A percentile compares a stretch with the other conserved stretches of the same genome.
phyloP scores from a whole-genome alignment of 1,140 invertebrate genomes.

The Proctacanthus coquilletti region DNA sequence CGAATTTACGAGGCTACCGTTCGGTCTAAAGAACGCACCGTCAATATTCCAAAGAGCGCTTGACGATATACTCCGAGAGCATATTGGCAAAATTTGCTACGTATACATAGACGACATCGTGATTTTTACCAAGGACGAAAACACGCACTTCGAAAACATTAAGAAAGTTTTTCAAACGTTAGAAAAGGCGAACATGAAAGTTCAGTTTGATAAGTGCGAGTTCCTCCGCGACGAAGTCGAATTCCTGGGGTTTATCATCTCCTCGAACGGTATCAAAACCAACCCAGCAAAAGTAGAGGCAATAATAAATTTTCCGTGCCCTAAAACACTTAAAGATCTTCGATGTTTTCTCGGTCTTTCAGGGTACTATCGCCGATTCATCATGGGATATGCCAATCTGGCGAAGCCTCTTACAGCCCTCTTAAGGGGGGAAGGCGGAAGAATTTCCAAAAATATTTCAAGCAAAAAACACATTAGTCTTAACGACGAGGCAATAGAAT shows the following conservation, averaged over 20 bases:
- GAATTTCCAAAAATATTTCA: neutral
- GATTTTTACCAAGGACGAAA: neutral
- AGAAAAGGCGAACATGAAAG: neutral
- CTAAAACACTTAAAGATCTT: conserved; percentile 24
- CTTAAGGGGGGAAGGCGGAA: conserved; percentile 3
- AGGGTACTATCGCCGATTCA: conserved; percentile 22
- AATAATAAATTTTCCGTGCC: conserved; percentile 23
- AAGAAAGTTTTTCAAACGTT: conserved; percentile 1
- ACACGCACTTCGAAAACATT: neutral
- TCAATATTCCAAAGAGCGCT: neutral
- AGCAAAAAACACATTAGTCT: conserved; percentile 1
- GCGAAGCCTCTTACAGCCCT: conserved; percentile 13
- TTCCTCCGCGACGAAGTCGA: neutral
- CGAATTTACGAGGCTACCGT: conserved; percentile 1
- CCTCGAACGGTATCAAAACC: conserved; percentile 23
- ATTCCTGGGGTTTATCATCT: neutral
- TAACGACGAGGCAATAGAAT: neutral
- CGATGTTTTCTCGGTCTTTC: conserved; percentile 28
- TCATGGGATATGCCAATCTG: conserved; percentile 15
- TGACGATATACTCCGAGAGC: neutral
- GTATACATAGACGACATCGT: neutral
- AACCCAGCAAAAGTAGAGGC: conserved; percentile 26
- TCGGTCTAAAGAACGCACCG: neutral
- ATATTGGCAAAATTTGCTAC: neutral
- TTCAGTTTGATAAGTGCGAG: conserved; percentile 1